Conservation (phyloP, 2,888 invertebrate species). For the Spilarctia lutea region DNA sequence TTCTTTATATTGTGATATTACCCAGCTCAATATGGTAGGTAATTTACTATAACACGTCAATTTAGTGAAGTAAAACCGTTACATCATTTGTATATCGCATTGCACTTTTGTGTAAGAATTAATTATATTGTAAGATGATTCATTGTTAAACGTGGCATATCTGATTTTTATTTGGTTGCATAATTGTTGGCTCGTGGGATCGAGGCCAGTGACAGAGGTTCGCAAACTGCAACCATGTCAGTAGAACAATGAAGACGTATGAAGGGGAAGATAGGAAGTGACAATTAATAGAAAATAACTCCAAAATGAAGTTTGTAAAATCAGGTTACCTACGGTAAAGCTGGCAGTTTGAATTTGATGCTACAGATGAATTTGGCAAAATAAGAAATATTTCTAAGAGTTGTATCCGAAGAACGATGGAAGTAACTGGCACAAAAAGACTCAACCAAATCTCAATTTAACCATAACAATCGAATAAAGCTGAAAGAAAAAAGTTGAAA, state of each 20-base stretch:
- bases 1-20: background rate
- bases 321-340: background rate
- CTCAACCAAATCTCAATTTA: background rate
- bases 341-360: background rate
- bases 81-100: conserved; percentile 43
- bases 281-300: conserved; percentile 46
- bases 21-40: background rate
- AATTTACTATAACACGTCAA: background rate
- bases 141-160: conserved; percentile 52
- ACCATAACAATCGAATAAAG: background rate
- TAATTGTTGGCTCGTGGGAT: conserved; percentile 78
- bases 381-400: background rate
- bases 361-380: too few relatives aligned
- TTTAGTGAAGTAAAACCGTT: conserved; percentile 31
- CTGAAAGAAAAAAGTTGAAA: background rate
- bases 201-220: conserved; percentile 63
- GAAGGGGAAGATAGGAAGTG: conserved; percentile 46
- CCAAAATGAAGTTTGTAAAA: conserved; percentile 16
- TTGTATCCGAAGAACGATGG: background rate
- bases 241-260: conserved; percentile 63
- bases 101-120: conserved; percentile 40
- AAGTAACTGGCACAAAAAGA: background rate
- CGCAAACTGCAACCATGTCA: conserved; percentile 71
- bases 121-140: conserved; percentile 58
- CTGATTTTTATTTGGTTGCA: conserved; percentile 66